Evolutionary conservation across 2,113 vertebrate genomes (phyloP).

Genomic region (Syngnathus floridae): DNA sequence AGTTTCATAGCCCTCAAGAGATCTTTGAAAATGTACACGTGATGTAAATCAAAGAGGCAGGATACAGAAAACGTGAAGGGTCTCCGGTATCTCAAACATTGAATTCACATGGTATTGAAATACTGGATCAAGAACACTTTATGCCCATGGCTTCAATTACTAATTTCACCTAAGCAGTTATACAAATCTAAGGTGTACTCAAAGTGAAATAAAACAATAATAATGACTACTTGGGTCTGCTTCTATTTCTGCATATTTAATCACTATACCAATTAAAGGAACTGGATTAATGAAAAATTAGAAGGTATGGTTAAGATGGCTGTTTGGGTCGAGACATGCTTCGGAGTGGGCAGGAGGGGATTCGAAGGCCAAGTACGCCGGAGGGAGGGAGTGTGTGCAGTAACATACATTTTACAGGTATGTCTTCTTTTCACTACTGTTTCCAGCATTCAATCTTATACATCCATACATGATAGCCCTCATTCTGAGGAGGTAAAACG

Average conservation of each 20-base stretch:
- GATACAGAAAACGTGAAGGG: background rate
- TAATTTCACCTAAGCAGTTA: background rate
- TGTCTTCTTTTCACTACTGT: constrained; percentile 3
- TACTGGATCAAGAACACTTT: constrained; percentile 2
- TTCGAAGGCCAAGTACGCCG: background rate
- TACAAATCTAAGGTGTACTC: constrained; percentile 14
- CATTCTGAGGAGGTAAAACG: constrained; percentile 32
- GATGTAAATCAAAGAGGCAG: constrained; percentile 14
- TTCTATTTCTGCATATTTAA: background rate
- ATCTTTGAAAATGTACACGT: constrained; percentile 23
- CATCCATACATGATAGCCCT: constrained; percentile 22
- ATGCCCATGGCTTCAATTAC: constrained; percentile 24
- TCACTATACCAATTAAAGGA: constrained; percentile 1
- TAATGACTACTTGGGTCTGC: background rate
- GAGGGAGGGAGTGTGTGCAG: constrained; percentile 1
- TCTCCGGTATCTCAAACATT: constrained; percentile 6
- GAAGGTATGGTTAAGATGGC: background rate
- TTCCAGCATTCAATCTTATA: constrained; percentile 26
- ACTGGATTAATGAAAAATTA: constrained; percentile 1
- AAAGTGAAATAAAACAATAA: background rate
- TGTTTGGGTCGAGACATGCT: constrained; percentile 16
- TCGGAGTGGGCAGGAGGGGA: background rate
- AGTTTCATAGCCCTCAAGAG: constrained; percentile 62
- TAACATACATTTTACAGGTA: constrained; percentile 23
- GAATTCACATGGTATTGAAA: constrained; percentile 6